Evolutionary conservation across 2,888 invertebrate species (phyloP).

Genomic region (Gasteruption jaculator): DNA sequence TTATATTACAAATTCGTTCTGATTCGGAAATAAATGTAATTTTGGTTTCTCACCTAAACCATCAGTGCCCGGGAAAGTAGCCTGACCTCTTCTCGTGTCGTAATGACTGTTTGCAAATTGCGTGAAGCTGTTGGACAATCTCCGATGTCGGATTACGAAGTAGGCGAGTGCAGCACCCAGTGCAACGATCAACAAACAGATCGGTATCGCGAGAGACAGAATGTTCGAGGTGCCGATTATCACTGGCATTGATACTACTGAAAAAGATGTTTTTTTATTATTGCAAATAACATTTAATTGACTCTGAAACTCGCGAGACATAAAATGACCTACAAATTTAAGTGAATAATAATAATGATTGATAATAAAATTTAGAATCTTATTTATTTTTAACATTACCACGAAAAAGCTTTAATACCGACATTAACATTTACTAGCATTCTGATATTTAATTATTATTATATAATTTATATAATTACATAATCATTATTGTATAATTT

Average conservation of each 20-base stretch:
- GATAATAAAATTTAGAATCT: no score
- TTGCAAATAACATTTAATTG: no score
- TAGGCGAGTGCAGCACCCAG: conserved; percentile 61
- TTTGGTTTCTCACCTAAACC: conserved; percentile 59
- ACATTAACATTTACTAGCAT: no score
- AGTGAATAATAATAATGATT: neutral
- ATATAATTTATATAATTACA: no score
- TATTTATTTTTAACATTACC: no score
- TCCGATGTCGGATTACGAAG: conserved; percentile 65
- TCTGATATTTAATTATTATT: no score
- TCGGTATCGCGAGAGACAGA: conserved; percentile 56
- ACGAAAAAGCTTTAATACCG: no score
- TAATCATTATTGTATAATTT: no score
- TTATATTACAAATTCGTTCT: neutral
- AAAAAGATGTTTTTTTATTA: no score
- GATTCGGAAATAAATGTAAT: no score
- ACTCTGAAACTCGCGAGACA: no score
- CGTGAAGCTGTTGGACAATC: conserved; percentile 73
- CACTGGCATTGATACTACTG: conserved; percentile 30
- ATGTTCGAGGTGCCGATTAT: conserved; percentile 45
- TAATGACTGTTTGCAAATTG: conserved; percentile 82
- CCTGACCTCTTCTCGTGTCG: conserved; percentile 80
- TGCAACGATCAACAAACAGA: conserved; percentile 55
- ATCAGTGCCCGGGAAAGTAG: conserved; percentile 70
- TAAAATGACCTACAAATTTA: conserved; percentile 2